These are phyloP conservation scores for Dryobates pubescens DNA, from an alignment of 2,797 vertebrate genomes.

Conservation along the genomic window DNA sequence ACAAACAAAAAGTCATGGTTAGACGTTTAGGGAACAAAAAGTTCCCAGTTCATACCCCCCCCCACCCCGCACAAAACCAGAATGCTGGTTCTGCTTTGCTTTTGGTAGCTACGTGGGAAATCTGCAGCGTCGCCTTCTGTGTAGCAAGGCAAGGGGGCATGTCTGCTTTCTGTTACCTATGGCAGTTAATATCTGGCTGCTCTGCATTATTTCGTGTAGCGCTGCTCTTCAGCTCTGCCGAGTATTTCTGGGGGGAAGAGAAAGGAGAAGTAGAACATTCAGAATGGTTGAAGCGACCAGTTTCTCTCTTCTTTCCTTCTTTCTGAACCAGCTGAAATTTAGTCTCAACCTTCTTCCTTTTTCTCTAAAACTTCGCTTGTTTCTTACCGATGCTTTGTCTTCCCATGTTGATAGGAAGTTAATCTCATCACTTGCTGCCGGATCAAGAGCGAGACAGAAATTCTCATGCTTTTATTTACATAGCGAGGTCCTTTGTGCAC, in stretches of 20 bases:
- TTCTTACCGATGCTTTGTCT: not conserved
- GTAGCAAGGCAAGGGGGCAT: not conserved
- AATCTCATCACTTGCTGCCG: not conserved
- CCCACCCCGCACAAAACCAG: not conserved
- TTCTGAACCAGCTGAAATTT: not conserved
- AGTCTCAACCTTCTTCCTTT: not conserved
- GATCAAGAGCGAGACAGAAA: not conserved
- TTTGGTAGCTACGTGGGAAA: not conserved
- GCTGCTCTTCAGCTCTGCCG: not conserved
- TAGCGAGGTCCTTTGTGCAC: conserved; percentile 22
- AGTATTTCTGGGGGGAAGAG: not conserved
- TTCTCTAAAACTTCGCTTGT: not conserved
- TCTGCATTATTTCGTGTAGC: not conserved
- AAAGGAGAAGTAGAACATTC: not conserved
- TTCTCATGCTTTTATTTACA: conserved; percentile 5
- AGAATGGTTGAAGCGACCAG: not conserved
- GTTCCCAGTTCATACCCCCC: conserved; percentile 17
- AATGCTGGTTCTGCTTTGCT: conserved; percentile 9
- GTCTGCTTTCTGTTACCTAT: not conserved
- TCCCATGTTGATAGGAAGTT: not conserved
- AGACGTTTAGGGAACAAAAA: conserved; percentile 63
- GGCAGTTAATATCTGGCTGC: not conserved
- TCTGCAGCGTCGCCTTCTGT: conserved; percentile 25
- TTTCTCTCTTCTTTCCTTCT: fast-evolving
- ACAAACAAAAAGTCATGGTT: not conserved